Base-by-base conservation (phyloP, 2,113 vertebrate species). In the Nibea coibor region DNA sequence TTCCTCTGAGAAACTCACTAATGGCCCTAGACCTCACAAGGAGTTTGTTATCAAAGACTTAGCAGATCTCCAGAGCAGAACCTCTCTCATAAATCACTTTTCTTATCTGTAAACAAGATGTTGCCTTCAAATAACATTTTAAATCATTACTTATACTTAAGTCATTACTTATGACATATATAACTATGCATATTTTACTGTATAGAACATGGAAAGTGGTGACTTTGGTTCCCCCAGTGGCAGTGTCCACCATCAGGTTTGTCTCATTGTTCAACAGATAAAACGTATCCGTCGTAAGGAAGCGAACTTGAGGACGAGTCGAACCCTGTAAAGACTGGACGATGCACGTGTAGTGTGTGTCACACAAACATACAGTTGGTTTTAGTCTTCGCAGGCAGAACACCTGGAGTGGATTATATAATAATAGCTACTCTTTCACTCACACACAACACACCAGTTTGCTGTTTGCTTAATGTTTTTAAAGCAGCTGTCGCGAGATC, bases 21-120 rank as follows among this genome's bases (percentile, higher is more conserved):
- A 85, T 24, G 67, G 56, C 79, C 61, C 14, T 19, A 83, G 75
- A 80, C 67, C 75, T 81, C 83, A 83, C 78, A 80, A 78, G 56
- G 28, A 79, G 82, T 83, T 89, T 26, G 56, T 81, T 69, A 84
- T 81, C 78, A 82, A 78, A 86, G 62, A 50, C 45, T 67, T 63
- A 54, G 66, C 51, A 61, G 47, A 51, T 75, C 65, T 83, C 16
- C 50, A 26, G 71, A 78, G 43, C 35, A 58, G 1, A 76, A 67
- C 22, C 26, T 57, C 78, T 72, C 35, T 5, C 20, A 70, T 62
- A 73, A 67, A 22, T 73, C 28, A 74, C 26, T n/a, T 62, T 7
- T n/a, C 48, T 59, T 31, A 57, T 68, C 65, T 42, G 26, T 24
- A 65, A 62, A 61, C n/a, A 77, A 58, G 72, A 72, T 59, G 22